Percentiles rank a stretch among this genome's conserved stretches.
These are phyloP conservation scores for Podabrus alpinus DNA, from an alignment of 2,888 invertebrate species.

Conservation along the genomic window DNA sequence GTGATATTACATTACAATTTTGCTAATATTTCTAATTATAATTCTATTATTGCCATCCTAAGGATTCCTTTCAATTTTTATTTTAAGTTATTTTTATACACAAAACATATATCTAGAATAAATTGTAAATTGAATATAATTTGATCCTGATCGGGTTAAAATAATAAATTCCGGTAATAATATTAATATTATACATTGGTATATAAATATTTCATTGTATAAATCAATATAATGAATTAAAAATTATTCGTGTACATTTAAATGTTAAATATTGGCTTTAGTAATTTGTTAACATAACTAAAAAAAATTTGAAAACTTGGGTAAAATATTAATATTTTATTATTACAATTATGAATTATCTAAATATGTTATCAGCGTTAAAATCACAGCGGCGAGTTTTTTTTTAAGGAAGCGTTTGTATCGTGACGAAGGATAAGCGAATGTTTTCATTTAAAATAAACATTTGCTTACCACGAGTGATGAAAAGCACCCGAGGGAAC, in stretches of 20 bases:
- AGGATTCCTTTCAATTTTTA: background rate
- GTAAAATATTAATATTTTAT: background rate
- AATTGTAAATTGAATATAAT: background rate
- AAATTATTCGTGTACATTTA: too few relatives aligned
- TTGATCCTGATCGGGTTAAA: background rate
- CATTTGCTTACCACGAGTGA: background rate
- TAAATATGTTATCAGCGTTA: background rate
- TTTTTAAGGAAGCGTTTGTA: background rate
- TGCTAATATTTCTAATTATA: background rate
- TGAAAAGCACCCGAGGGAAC: background rate
- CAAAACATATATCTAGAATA: background rate
- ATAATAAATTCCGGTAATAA: background rate
- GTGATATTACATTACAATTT: background rate
- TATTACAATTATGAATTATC: background rate
- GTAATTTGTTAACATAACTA: too few relatives aligned
- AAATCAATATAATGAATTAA: background rate
- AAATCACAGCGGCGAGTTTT: background rate
- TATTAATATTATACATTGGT: background rate
- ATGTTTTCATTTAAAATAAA: background rate
- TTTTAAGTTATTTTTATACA: background rate
- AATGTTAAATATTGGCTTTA: too few relatives aligned
- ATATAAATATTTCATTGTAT: background rate
- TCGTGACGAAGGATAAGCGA: background rate
- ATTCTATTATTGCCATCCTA: background rate
- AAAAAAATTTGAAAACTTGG: background rate